phyloP scores from a whole-genome alignment of 2,113 vertebrate species.

The Salvelinus sp. region DNA sequence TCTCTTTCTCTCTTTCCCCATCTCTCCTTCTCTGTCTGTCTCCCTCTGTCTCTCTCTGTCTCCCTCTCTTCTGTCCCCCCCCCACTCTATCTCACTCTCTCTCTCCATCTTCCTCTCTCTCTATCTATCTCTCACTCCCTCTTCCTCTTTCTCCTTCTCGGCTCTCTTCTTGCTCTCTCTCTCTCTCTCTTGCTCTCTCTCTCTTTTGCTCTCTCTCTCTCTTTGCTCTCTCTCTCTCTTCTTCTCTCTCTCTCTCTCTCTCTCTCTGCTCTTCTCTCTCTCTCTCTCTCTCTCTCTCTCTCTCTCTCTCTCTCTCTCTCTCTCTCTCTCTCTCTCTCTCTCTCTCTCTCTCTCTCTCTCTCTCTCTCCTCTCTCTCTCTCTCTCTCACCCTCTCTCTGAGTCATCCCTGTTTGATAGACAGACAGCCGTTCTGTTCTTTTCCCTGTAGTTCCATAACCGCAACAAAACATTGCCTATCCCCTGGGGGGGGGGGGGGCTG shows the following conservation, averaged over 20 bases:
- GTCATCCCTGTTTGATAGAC: constrained; percentile 55
- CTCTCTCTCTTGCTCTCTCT: background rate
- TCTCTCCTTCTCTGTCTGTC: no score
- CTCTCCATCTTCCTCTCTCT: background rate
- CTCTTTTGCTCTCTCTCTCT: no score
- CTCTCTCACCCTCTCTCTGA: constrained; percentile 14
- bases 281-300: background rate
- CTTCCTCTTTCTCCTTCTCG: background rate
- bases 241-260: no score
- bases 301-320: background rate
- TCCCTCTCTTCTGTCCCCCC: no score
- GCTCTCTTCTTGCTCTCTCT: no score
- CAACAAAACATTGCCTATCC: constrained; percentile 19
- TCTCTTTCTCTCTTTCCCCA: no score
- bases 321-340: no score
- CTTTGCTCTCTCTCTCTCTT: no score
- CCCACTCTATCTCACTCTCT: background rate
- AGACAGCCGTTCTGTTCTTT: constrained; percentile 45
- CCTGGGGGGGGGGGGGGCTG: background rate
- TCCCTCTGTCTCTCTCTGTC: no score
- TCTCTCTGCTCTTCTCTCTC: no score
- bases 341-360: background rate
- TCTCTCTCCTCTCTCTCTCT: background rate
- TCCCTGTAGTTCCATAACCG: constrained; percentile 39
- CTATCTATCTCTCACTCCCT: background rate